phyloP scores from a whole-genome alignment of 2,113 vertebrate species.

The pig (Sus scrofa) region T2T-Sscrofa CM000812.6:191526501-191527000 shows the following conservation, averaged over 20 bases:
- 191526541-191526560: background rate
- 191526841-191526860: background rate
- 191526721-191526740: slow-evolving; percentile 8
- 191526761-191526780: background rate
- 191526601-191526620: background rate
- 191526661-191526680: background rate
- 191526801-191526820: background rate
- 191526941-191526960: slow-evolving; percentile 5
- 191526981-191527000: slow-evolving; percentile 34
- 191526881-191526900: slow-evolving; percentile 45
- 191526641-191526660: slow-evolving; percentile 27
- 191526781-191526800: background rate
- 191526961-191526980: background rate
- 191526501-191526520: background rate
- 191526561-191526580: background rate
- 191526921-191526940: slow-evolving; percentile 44
- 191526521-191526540: background rate
- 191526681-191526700: background rate
- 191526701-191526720: slow-evolving; percentile 28
- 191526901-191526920: slow-evolving; percentile 22
- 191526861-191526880: background rate
- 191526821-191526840: background rate
- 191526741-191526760: slow-evolving; percentile 14
- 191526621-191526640: background rate
- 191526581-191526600: background rate